Base-by-base conservation (phyloP, 2,113 vertebrate genomes). In the Progne subis region DNA sequence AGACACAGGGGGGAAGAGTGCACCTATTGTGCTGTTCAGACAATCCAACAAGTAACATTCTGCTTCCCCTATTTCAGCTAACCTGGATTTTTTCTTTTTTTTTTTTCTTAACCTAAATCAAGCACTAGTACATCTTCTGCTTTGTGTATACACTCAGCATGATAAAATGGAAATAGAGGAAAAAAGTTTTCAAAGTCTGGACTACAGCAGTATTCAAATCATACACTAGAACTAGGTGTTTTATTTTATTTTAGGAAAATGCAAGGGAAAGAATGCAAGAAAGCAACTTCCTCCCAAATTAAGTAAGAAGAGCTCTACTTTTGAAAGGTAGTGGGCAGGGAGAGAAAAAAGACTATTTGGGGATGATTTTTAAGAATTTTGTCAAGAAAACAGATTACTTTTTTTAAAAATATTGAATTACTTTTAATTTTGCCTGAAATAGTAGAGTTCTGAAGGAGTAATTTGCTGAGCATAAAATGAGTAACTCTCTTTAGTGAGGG, bases 1-100 rank as follows among this genome's bases (percentile, higher is more conserved):
- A 65, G 70, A 31, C 86, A 41, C 75, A 59, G 75, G 86, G 43
- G 50, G 59, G 21, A 25, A 91, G 49, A 81, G 79, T 56, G 64
- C 72, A 71, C 72, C 72, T 63, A 64, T 95, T 90, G 90, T 96
- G 82, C 60, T 91, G 20, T 20, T 93, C 92, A 88, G 29, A 88
- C 84, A 86, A 50, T 46, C 53, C 7, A 0, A 76, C 1, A 1
- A 80, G 60, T 32, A 64, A 81, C 34, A 50, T 81, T 95, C 56
- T 64, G 14, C 56, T 88, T 86, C 68, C 39, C 28, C 41, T 68
- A 43, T 76, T 60, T 59, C 75, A 80, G 28, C 15, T 83, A 90
- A 86, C 47, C 71, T 70, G 84, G 32, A 69, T 63, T 78, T 78
- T 47, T 59, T 59, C 8, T 37, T 37, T 37, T 37, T 32, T 68